Percentiles rank a stretch among this genome's conserved stretches.
phyloP scores from a whole-genome alignment of 2,797 vertebrate species.

The Pitangus sulphuratus region DNA sequence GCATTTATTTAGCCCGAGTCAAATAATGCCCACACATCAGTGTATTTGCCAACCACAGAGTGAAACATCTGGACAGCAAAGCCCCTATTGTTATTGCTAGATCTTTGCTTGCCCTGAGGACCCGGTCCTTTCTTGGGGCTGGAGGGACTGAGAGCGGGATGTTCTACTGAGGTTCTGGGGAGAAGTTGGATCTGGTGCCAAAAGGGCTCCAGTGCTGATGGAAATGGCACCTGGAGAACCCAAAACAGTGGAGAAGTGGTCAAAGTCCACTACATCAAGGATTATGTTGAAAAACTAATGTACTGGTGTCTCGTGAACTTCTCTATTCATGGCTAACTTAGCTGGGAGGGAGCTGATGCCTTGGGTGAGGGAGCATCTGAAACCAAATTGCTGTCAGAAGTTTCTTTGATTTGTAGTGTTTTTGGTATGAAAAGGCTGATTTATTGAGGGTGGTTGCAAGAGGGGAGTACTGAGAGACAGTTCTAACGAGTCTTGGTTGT shows the following conservation, averaged over 20 bases:
- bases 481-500: not conserved
- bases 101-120: not conserved
- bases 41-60: not conserved
- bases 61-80: not conserved
- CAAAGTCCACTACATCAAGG: not conserved
- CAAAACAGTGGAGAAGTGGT: not conserved
- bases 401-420: not conserved
- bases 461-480: not conserved
- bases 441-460: not conserved
- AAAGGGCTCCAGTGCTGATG: not conserved
- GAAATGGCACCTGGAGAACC: not conserved
- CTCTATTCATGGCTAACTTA: not conserved
- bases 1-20: not conserved
- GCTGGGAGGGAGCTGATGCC: not conserved
- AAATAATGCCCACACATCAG: not conserved
- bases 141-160: accelerated
- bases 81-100: not conserved
- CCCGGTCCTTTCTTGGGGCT: not conserved
- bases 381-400: not conserved
- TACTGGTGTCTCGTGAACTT: not conserved
- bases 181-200: not conserved
- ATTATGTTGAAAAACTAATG: not conserved
- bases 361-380: not conserved
- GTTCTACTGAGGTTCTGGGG: not conserved
- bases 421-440: not conserved